Conservation (phyloP, 2,888 invertebrate genomes). For the Pachycephus smyrnensis region DNA sequence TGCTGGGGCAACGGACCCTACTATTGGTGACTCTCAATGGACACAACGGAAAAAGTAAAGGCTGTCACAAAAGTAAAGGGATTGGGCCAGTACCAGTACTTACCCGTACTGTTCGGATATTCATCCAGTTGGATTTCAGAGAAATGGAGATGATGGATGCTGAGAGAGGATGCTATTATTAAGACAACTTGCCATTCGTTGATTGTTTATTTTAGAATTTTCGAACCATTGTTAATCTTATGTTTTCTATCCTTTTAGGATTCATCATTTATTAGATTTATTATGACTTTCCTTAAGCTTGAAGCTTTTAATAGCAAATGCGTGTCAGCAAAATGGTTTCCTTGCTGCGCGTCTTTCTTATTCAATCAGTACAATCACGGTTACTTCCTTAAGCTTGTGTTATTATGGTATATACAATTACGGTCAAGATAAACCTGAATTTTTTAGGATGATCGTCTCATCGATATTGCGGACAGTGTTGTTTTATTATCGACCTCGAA, state of each 20-base stretch:
- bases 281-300: not conserved
- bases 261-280: not conserved
- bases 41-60: not conserved
- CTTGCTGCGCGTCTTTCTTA: not conserved
- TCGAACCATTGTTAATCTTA: not conserved
- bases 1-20: not conserved
- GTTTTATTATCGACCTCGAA: conserved; percentile 73
- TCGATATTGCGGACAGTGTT: conserved; percentile 70
- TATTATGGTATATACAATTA: not conserved
- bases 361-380: not conserved
- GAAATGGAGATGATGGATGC: not conserved
- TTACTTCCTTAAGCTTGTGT: not conserved
- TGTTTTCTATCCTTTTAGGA: not conserved
- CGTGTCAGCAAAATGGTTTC: not conserved
- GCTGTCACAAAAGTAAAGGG: no score
- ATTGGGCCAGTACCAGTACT: no score
- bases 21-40: not conserved
- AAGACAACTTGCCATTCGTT: not conserved
- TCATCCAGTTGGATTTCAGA: not conserved
- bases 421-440: not conserved
- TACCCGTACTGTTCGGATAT: not conserved
- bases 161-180: not conserved
- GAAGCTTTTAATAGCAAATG: not conserved
- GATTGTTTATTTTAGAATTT: not conserved
- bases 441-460: conserved; percentile 27